Evolutionary conservation across 2,888 invertebrate genomes (phyloP), one percentile per base, ranked within the genome.

Genomic region (Ophioninae sp.): DNA sequence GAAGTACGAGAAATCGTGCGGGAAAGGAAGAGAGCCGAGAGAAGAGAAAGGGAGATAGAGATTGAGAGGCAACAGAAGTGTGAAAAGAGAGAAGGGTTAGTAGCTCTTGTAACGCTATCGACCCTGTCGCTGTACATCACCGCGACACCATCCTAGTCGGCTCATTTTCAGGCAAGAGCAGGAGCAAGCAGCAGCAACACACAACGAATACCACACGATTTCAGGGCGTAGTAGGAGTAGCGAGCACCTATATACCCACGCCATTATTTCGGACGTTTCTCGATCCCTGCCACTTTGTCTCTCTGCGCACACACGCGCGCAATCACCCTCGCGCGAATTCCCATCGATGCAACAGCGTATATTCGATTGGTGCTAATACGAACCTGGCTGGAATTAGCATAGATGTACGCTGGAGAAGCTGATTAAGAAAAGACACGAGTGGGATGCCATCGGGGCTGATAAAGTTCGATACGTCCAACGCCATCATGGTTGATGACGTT

Each of bases 101-200:
- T 93, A 93, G 92, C 92, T 90, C 91, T 92, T 92, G 92, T 92
- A 92, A 91, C 92, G 91, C 92, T 93, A 93, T 92, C 93, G 91
- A 91, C 89, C 89, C 92, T 92, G 93, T 92, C 93, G 92, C 91
- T 92, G 93, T 93, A 92, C 92, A 93, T 93, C 93, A 93, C 92
- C 90, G 90, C 91, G 92, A 92, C 92, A 92, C 92, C 91, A 91
- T 92, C 91, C 92, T 91, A 92, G 91, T 89, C 90, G 89, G 89
- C 88, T 89, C 90, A 90, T 91, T 85, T 91, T 90, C 89, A 89
- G 88, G 86, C 86, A 67, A 75, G 75, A 76, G 74, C 78, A 75
- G 83, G 78, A 81, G 75, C 73, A 50, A 75, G 79, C 81, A 78
- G 81, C 65, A 81, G 74, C 80, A 81, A 79, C 78, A 82, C 65